Evolutionary conservation across 1,140 invertebrate genomes (phyloP).

Genomic region (Macrosteles quadrilineatus): DNA sequence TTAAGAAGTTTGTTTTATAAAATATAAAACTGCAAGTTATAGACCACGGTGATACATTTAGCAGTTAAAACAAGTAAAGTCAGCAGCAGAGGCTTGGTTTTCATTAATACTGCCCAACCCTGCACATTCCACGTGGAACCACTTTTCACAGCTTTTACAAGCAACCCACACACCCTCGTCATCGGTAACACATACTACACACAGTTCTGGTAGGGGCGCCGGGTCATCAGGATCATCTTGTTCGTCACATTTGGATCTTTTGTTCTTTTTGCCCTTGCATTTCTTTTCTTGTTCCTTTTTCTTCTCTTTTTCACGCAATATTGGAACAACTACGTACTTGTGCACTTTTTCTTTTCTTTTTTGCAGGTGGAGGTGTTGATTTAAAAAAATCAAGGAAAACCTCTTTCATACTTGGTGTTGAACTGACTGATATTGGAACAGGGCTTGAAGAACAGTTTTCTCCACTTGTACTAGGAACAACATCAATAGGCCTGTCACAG

Average conservation of each 20-base stretch:
- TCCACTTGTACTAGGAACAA: no score
- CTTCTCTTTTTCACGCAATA: background rate
- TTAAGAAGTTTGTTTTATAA: no score
- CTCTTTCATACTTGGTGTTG: background rate
- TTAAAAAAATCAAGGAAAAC: background rate
- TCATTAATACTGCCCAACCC: no score
- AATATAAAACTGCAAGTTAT: no score
- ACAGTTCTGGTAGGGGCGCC: background rate
- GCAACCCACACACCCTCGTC: background rate
- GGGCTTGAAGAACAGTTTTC: background rate
- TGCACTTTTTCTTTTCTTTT: conserved; percentile 2
- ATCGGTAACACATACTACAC: background rate
- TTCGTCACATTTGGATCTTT: background rate
- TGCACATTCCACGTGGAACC: background rate
- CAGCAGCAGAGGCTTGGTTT: no score
- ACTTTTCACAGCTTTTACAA: background rate
- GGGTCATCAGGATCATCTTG: background rate
- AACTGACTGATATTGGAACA: background rate
- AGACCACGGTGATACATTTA: no score
- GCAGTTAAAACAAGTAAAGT: no score
- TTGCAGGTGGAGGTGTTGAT: background rate
- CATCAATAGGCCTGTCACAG: background rate
- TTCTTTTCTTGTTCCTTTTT: background rate
- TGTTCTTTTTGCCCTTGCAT: background rate
- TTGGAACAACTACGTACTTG: background rate